A percentile compares a stretch with the other conserved stretches of the same genome.
phyloP scores from a whole-genome alignment of 92 coral and sea anemone genomes.

The Chrysogorgia sp. region DNA sequence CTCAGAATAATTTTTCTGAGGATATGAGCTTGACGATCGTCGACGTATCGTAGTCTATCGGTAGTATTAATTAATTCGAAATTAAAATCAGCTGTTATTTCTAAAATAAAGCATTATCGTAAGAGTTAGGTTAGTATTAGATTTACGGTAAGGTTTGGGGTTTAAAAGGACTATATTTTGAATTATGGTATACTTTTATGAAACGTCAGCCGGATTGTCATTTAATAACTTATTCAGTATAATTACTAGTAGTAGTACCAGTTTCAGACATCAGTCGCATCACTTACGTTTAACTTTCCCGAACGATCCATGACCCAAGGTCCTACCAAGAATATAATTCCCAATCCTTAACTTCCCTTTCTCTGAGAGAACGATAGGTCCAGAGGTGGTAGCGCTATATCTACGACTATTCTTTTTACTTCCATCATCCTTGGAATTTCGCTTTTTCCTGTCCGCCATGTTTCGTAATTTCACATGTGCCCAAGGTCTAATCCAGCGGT shows the following conservation, averaged over 20 bases:
- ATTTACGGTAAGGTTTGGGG: too few species aligned
- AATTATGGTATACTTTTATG: too few species aligned
- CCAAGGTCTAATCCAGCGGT: background rate
- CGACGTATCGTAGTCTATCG: too few species aligned
- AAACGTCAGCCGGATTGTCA: too few species aligned
- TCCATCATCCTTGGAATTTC: slow-evolving; percentile 14
- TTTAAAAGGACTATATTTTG: too few species aligned
- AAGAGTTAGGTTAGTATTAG: too few species aligned
- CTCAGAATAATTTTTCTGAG: too few species aligned
- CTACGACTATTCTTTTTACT: slow-evolving; percentile 20
- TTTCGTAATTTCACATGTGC: background rate
- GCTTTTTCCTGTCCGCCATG: slow-evolving; percentile 37
- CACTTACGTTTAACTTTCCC: slow-evolving; percentile 96
- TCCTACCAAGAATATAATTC: slow-evolving; percentile 81
- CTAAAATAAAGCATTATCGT: too few species aligned
- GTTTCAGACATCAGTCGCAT: background rate
- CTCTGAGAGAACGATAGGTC: slow-evolving; percentile 18
- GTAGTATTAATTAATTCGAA: too few species aligned
- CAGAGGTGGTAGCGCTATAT: slow-evolving; percentile 17
- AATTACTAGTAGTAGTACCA: background rate
- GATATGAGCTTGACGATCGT: too few species aligned
- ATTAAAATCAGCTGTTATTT: too few species aligned
- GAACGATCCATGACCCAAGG: slow-evolving; percentile 95
- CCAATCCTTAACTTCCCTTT: slow-evolving; percentile 69
- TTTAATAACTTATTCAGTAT: too few species aligned